Percentiles rank a stretch among this genome's conserved stretches.
These are phyloP conservation scores for Mylabris phalerata DNA, from an alignment of 1,140 invertebrate species.

Conservation along the genomic window DNA sequence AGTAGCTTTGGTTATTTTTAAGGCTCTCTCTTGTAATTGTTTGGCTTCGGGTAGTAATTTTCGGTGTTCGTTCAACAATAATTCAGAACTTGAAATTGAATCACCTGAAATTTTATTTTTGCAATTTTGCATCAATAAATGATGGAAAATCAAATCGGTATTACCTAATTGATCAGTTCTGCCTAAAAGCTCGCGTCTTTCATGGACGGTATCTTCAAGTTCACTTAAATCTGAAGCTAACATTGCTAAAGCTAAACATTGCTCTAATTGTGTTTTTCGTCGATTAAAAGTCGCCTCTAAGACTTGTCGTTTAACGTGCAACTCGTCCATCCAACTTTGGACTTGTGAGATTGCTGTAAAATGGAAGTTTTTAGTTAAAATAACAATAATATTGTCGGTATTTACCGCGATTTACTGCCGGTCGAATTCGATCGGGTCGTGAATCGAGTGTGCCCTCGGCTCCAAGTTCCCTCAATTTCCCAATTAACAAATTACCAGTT, in stretches of 20 bases:
- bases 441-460: slow-evolving; percentile 65
- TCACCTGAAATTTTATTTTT: slow-evolving; percentile 46
- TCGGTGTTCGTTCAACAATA: slow-evolving; percentile 60
- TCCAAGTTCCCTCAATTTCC: slow-evolving; percentile 59
- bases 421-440: slow-evolving; percentile 61
- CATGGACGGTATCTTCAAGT: slow-evolving; percentile 53
- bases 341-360: slow-evolving; percentile 59
- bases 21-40: slow-evolving; percentile 66
- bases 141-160: background rate
- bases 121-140: background rate
- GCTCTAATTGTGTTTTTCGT: slow-evolving; percentile 64
- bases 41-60: slow-evolving; percentile 67
- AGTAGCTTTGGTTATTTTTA: slow-evolving; percentile 71
- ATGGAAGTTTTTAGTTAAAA: background rate
- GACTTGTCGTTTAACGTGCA: slow-evolving; percentile 68
- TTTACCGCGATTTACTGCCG: slow-evolving; percentile 54
- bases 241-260: slow-evolving; percentile 67
- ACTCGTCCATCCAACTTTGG: slow-evolving; percentile 65
- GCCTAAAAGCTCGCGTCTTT: slow-evolving; percentile 44
- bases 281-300: slow-evolving; percentile 68
- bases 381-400: background rate
- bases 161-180: slow-evolving; percentile 46
- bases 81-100: slow-evolving; percentile 61
- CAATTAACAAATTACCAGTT: slow-evolving; percentile 69
- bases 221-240: slow-evolving; percentile 66